Evolutionary conservation across 2,797 vertebrate species (phyloP), one percentile per base, ranked within the genome.

Genomic region (Eulemur rubriventer): DNA sequence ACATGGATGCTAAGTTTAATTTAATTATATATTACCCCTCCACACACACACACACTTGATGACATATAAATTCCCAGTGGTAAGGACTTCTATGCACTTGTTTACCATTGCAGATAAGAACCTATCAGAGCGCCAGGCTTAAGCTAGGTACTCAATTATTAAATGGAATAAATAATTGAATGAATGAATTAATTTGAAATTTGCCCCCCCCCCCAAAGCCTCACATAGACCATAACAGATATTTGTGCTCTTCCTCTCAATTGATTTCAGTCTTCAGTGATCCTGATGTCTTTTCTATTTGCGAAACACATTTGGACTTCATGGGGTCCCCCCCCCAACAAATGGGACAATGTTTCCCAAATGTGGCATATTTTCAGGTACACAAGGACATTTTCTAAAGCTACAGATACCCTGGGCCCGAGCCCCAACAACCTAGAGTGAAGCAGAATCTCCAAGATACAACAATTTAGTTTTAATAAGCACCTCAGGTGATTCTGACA

Each of bases 351-450:
- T 1, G 2, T 33, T 87, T 73, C 18, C 59, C 30, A 52, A 50
- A 35, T 6, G 16, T 33, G 48, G 75, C n/a, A 8, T 69, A 41
- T 43, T 75, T 84, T 59, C 69, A 82, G 88, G 67, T 20, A 41
- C 7, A 35, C 0, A 0, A 28, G n/a, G 10, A 65, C 24, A 33
- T 5, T 20, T 72, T 11, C 18, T 41, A 50, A 41, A 67, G 46
- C 65, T 22, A 12, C 0, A 35, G 18, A 22, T 1, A 90, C 4
- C 2, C 1, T 30, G n/a, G 33, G 65, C 38, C 38, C 6, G 2
- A 17, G 57, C 13, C 50, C 17, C 41, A 14, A 75, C 18, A 43
- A 46, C 14, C 43, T 2, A 43, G 43, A 38, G 4, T 22, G 30
- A 69, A 38, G 57, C 55, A 73, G 33, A 84, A 46, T 50, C 33